Conservation (phyloP, 1,140 invertebrate species). For the Cotesia vestalis region DNA sequence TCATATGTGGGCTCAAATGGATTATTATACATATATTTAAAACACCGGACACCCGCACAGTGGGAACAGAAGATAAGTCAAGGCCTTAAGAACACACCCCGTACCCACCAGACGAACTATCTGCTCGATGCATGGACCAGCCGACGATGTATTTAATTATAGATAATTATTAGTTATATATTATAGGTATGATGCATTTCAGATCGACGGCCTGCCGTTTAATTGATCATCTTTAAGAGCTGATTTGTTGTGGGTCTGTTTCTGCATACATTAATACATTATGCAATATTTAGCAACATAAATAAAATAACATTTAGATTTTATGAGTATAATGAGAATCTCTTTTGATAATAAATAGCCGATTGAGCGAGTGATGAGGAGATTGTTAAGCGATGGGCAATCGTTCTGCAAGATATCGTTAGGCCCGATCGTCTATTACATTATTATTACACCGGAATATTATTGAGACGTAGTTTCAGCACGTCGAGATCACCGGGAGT, state of each 20-base stretch:
- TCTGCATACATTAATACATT: background rate
- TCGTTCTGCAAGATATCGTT: slow-evolving; percentile 32
- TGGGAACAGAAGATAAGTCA: slow-evolving; percentile 25
- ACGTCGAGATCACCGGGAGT: slow-evolving; percentile 30
- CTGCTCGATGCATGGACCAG: slow-evolving; percentile 33
- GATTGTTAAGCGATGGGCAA: slow-evolving; percentile 18
- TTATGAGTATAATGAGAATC: slow-evolving; percentile 2
- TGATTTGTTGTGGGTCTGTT: slow-evolving; percentile 60
- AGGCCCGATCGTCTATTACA: slow-evolving; percentile 44
- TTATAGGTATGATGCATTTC: slow-evolving; percentile 40
- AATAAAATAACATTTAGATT: too few relatives aligned
- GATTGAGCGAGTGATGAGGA: background rate
- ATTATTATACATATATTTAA: background rate
- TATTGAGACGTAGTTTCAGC: slow-evolving; percentile 42
- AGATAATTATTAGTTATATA: slow-evolving; percentile 57
- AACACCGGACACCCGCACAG: background rate
- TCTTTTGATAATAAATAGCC: slow-evolving; percentile 15
- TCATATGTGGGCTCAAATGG: too few relatives aligned
- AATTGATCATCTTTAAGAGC: slow-evolving; percentile 57
- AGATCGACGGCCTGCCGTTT: slow-evolving; percentile 58
- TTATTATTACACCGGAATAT: slow-evolving; percentile 41
- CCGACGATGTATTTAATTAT: slow-evolving; percentile 57
- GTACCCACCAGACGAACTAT: slow-evolving; percentile 22
- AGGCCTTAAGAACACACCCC: slow-evolving; percentile 48
- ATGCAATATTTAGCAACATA: too few relatives aligned